Conservation (phyloP, 2,797 vertebrate genomes). For the Gadopsis marmoratus region DNA sequence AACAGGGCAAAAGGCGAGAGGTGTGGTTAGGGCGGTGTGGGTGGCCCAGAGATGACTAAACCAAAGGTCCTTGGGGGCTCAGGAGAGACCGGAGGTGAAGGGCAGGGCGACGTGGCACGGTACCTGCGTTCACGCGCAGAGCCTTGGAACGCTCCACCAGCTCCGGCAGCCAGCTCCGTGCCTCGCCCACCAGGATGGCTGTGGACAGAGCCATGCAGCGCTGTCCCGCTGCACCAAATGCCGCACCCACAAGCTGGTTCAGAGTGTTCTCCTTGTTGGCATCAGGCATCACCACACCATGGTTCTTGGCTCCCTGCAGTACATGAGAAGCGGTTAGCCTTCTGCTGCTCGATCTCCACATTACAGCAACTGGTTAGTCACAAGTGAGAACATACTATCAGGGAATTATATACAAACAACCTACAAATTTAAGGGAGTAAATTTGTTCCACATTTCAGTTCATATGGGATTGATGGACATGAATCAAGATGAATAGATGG, state of each 20-base stretch:
- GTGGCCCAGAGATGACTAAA: slow-evolving; percentile 78
- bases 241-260: slow-evolving; percentile 97
- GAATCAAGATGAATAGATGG: neutral
- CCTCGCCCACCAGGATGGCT: slow-evolving; percentile 93
- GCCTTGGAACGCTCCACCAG: slow-evolving; percentile 93
- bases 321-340: slow-evolving; percentile 69
- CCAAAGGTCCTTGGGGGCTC: slow-evolving; percentile 41
- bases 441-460: slow-evolving; percentile 24
- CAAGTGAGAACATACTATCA: slow-evolving; percentile 43
- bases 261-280: slow-evolving; percentile 98
- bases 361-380: slow-evolving; percentile 48
- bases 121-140: slow-evolving; percentile 95
- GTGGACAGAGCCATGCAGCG: slow-evolving; percentile 98
- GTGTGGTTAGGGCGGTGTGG: slow-evolving; percentile 79
- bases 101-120: slow-evolving; percentile 30
- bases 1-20: slow-evolving; percentile 68
- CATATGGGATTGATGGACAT: slow-evolving; percentile 1
- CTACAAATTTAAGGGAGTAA: slow-evolving; percentile 10
- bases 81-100: slow-evolving; percentile 34
- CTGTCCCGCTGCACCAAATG: slow-evolving; percentile 97
- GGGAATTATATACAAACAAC: slow-evolving; percentile 30
- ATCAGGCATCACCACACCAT: slow-evolving; percentile 98
- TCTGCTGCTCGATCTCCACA: slow-evolving; percentile 56
- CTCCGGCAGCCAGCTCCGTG: slow-evolving; percentile 93
- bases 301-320: slow-evolving; percentile 96